These are phyloP conservation scores for Limnodromus scolopaceus DNA, from an alignment of 2,797 vertebrate genomes.

Conservation along the genomic window DNA sequence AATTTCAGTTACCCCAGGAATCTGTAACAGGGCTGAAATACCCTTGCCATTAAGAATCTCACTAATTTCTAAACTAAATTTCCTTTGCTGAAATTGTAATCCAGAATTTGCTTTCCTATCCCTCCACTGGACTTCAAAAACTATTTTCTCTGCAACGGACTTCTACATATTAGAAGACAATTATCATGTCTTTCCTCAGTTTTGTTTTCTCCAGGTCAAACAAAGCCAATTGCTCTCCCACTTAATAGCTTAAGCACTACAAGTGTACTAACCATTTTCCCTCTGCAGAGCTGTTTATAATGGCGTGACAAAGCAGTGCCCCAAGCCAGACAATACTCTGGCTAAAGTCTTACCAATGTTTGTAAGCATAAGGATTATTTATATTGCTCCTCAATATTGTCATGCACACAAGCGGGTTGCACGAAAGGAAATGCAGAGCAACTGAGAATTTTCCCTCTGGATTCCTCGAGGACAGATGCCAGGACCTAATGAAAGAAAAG, in stretches of 20 bases:
- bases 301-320: neutral
- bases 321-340: neutral
- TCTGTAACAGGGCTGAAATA: neutral
- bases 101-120: neutral
- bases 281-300: neutral
- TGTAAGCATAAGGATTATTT: neutral
- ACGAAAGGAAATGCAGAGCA: neutral
- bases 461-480: neutral
- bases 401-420: neutral
- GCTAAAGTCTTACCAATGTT: neutral
- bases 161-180: neutral
- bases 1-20: neutral
- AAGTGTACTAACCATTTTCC: neutral
- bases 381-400: neutral
- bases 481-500: neutral
- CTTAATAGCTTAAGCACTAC: neutral
- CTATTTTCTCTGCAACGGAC: neutral
- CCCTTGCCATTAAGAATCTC: neutral
- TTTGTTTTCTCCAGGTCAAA: neutral
- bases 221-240: neutral
- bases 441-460: neutral
- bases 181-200: neutral
- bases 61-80: neutral
- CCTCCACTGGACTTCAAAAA: neutral
- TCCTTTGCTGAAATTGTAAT: neutral